Percentiles rank a stretch among this genome's conserved stretches.
Evolutionary conservation across 1,140 invertebrate genomes (phyloP).

Genomic region (Tigriopus japonicus): DNA sequence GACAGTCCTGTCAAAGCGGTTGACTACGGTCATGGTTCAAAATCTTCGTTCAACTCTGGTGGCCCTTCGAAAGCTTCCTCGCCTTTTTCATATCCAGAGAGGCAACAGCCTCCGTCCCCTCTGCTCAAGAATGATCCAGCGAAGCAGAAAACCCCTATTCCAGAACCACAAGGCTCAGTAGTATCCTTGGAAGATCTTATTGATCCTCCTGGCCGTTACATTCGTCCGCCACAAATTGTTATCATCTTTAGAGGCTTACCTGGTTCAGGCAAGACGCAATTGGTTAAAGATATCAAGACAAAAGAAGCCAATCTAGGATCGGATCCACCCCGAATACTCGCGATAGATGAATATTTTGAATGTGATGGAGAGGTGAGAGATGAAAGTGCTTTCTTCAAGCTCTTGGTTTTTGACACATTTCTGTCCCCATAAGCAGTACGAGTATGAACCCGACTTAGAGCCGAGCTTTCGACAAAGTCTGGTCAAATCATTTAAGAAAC

Average conservation of each 20-base stretch:
- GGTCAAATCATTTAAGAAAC: constrained; percentile 77
- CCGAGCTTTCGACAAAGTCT: constrained; percentile 56
- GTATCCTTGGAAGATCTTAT: constrained; percentile 62
- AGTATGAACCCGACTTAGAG: constrained; percentile 71
- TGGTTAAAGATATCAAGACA: constrained; percentile 50
- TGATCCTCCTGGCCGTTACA: constrained; percentile 44
- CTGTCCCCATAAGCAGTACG: constrained; percentile 37
- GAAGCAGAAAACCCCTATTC: not conserved
- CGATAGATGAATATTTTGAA: constrained; percentile 79
- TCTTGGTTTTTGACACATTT: not conserved
- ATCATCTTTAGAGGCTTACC: constrained; percentile 75
- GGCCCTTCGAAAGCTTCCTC: too few species aligned
- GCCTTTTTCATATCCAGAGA: too few species aligned
- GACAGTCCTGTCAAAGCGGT: too few species aligned
- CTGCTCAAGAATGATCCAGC: too few species aligned
- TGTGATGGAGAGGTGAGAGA: constrained; percentile 8
- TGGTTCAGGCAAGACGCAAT: constrained; percentile 69
- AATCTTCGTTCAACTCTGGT: too few species aligned
- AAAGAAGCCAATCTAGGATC: constrained; percentile 53
- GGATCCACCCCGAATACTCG: constrained; percentile 64
- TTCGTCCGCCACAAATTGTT: constrained; percentile 57
- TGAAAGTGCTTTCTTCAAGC: not conserved
- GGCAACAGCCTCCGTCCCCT: too few species aligned
- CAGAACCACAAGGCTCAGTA: constrained; percentile 19
- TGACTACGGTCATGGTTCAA: too few species aligned